Conservation (phyloP, 2,113 vertebrate species). For the Onychostruthus taczanowskii region DNA sequence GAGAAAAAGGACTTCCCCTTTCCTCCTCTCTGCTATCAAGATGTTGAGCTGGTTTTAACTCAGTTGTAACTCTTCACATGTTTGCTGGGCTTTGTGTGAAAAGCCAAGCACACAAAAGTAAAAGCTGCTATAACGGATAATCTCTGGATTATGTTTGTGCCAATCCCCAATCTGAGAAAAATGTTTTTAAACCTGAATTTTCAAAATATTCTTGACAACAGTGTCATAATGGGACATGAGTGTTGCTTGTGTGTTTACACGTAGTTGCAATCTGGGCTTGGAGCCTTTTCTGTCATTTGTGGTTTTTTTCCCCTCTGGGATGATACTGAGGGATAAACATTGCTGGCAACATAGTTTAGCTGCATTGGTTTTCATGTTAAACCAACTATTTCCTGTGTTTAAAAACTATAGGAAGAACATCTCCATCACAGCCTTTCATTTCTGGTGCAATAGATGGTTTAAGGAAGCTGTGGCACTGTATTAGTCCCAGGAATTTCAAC, state of each 20-base stretch:
- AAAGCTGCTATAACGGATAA: conserved; percentile 57
- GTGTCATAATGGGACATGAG: background rate
- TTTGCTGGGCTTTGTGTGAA: conserved; percentile 19
- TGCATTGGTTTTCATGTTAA: background rate
- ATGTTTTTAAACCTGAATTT: background rate
- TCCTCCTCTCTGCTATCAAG: background rate
- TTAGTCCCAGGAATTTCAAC: conserved; percentile 33
- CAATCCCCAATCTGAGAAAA: conserved; percentile 6
- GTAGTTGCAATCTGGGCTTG: background rate
- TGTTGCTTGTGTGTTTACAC: background rate
- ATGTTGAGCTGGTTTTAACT: background rate
- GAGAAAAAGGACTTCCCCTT: background rate
- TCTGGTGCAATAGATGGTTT: conserved; percentile 24
- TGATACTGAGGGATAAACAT: background rate
- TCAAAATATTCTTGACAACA: background rate
- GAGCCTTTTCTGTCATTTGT: background rate
- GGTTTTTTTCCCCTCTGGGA: background rate
- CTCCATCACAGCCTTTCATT: conserved; percentile 1
- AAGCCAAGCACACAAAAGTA: conserved; percentile 27
- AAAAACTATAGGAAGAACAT: background rate
- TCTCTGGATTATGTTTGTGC: conserved; percentile 33
- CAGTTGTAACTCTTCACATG: background rate
- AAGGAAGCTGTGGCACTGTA: conserved; percentile 16
- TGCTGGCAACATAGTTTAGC: background rate
- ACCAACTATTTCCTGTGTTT: conserved; percentile 21